phyloP scores from a whole-genome alignment of 2,113 vertebrate genomes.

The Rhinolophus sinicus region DNA sequence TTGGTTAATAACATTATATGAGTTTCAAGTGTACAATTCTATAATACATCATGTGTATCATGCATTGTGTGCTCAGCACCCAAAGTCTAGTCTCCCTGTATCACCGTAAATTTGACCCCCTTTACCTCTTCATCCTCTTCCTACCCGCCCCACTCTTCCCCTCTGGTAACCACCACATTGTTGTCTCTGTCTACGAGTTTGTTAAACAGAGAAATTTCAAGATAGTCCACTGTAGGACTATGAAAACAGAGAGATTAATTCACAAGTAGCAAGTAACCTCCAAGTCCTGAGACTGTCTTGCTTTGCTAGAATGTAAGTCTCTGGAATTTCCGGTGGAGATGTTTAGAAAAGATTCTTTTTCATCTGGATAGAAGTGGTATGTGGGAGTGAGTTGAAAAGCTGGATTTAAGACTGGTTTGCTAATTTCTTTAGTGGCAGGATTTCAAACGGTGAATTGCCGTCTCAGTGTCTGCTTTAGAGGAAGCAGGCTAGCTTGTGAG shows the following conservation, averaged over 20 bases:
- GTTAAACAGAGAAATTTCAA: constrained; percentile 59
- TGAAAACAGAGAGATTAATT: constrained; percentile 63
- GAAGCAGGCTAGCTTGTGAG: constrained; percentile 30
- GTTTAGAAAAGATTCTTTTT: constrained; percentile 79
- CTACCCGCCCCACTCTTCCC: no score
- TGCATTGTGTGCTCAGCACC: no score
- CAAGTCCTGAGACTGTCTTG: constrained; percentile 37
- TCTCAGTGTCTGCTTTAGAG: constrained; percentile 41
- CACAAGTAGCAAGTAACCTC: constrained; percentile 51
- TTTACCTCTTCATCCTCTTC: no score
- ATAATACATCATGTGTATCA: no score
- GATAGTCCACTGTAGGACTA: not conserved
- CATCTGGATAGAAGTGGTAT: constrained; percentile 61
- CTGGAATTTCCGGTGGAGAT: constrained; percentile 71
- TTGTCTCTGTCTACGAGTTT: no score
- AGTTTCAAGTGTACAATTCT: no score
- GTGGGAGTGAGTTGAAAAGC: constrained; percentile 71
- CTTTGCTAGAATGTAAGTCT: constrained; percentile 59
- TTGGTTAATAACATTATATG: no score
- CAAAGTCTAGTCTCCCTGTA: no score
- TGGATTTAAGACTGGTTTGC: constrained; percentile 69
- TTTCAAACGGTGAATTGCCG: constrained; percentile 37
- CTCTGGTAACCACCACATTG: no score
- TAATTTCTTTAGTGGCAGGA: constrained; percentile 70
- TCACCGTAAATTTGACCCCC: no score